These are phyloP conservation scores for Helicoverpa zea DNA, from an alignment of 1,140 invertebrate genomes.

Conservation along the genomic window DNA sequence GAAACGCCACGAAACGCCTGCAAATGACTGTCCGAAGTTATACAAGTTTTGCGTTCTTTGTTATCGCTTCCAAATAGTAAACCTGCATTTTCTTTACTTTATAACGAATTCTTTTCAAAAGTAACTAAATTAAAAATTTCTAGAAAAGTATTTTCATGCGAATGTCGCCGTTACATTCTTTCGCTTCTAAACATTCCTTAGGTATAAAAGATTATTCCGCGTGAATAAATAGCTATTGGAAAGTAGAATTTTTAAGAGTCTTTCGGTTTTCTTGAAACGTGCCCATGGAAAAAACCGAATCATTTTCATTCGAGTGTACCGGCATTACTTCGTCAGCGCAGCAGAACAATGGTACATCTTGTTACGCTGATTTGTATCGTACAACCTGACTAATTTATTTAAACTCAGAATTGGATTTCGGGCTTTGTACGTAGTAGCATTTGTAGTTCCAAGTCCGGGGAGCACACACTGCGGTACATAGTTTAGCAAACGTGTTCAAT, in stretches of 20 bases:
- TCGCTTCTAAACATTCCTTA: conserved; percentile 52
- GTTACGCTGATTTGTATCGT: conserved; percentile 19
- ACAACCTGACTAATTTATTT: conserved; percentile 38
- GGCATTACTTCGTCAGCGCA: conserved; percentile 37
- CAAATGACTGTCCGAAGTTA: conserved; percentile 52
- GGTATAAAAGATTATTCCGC: conserved; percentile 52
- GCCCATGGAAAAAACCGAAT: conserved; percentile 19
- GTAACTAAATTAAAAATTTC: conserved; percentile 39
- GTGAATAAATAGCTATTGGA: conserved; percentile 51
- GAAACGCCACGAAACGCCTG: conserved; percentile 54
- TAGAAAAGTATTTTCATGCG: conserved; percentile 45
- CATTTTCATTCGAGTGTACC: conserved; percentile 27
- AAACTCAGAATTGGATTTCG: conserved; percentile 24
- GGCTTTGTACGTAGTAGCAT: conserved; percentile 19
- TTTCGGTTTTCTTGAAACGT: conserved; percentile 31
- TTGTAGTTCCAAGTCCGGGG: conserved; percentile 20
- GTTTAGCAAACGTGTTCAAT: conserved; percentile 29
- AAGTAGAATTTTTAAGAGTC: conserved; percentile 51
- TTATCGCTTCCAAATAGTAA: conserved; percentile 52
- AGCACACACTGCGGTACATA: conserved; percentile 44
- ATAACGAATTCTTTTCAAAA: conserved; percentile 53
- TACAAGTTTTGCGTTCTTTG: conserved; percentile 56
- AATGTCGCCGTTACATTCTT: conserved; percentile 49
- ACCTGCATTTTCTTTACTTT: conserved; percentile 46
- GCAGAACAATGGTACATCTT: conserved; percentile 24